Percentiles rank a stretch among this genome's conserved stretches.
These are phyloP conservation scores for Cacoxenus indagator DNA, from an alignment of 2,888 invertebrate genomes.

Conservation along the genomic window DNA sequence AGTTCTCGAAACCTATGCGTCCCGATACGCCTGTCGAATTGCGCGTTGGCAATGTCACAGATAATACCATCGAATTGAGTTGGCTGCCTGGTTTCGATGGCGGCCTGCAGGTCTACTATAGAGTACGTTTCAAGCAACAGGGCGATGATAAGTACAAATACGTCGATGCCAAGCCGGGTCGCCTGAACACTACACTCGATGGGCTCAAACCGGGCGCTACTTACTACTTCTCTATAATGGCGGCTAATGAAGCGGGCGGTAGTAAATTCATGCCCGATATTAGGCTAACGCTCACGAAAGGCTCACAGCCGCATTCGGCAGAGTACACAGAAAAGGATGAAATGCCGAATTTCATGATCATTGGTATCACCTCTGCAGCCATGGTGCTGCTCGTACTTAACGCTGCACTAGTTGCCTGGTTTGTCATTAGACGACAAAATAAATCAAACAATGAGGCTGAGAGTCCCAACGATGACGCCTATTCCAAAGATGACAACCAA, in stretches of 20 bases:
- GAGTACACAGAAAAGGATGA: constrained; percentile 67
- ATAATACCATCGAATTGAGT: constrained; percentile 55
- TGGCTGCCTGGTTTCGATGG: constrained; percentile 67
- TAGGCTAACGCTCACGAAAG: constrained; percentile 58
- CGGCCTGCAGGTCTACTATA: constrained; percentile 65
- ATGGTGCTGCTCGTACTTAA: constrained; percentile 64
- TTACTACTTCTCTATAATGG: constrained; percentile 66
- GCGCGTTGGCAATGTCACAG: constrained; percentile 61
- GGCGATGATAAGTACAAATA: constrained; percentile 66
- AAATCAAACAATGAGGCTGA: constrained; percentile 63
- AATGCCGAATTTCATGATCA: constrained; percentile 68
- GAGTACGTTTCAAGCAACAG: constrained; percentile 58
- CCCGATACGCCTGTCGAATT: constrained; percentile 61
- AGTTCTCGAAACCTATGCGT: constrained; percentile 64
- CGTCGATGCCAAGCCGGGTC: constrained; percentile 59
- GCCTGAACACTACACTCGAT: constrained; percentile 58
- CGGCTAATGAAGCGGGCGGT: constrained; percentile 66
- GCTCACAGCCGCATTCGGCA: constrained; percentile 60
- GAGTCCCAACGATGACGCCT: constrained; percentile 66
- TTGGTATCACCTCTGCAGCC: constrained; percentile 67
- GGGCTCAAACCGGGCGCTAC: constrained; percentile 61
- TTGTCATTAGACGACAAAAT: constrained; percentile 66
- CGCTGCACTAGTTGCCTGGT: constrained; percentile 67
- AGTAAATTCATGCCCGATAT: constrained; percentile 66
- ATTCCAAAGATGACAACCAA: constrained; percentile 68